Evolutionary conservation across 2,113 vertebrate genomes (phyloP).

Genomic region (Podarcis cretensis): DNA sequence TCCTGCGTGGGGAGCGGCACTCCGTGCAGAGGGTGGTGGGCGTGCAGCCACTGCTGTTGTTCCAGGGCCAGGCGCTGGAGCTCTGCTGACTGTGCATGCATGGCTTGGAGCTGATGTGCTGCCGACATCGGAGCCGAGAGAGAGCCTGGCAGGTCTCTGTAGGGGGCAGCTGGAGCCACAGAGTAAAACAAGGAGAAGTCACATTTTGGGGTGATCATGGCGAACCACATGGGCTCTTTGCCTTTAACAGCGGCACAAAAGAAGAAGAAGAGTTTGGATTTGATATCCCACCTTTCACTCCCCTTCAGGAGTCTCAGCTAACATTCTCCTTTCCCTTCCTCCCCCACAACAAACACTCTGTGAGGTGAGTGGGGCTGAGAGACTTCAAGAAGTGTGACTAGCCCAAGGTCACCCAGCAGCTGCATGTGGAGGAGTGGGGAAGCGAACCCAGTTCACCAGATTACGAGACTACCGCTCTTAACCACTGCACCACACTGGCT

Average conservation of each 20-base stretch:
- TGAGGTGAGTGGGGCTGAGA: too few relatives aligned
- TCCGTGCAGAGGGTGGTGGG: conserved; percentile 91
- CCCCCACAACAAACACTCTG: too few relatives aligned
- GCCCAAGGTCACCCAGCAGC: too few relatives aligned
- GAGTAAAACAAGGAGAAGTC: not conserved
- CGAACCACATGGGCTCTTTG: not conserved
- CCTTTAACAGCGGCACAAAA: not conserved
- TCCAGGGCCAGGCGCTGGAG: conserved; percentile 98
- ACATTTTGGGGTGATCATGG: not conserved
- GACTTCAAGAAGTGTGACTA: too few relatives aligned
- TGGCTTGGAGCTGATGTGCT: conserved; percentile 97
- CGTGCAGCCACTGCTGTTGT: conserved; percentile 96
- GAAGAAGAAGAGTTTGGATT: too few relatives aligned
- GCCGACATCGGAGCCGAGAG: conserved; percentile 94
- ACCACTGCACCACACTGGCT: too few relatives aligned
- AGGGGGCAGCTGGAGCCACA: conserved; percentile 86
- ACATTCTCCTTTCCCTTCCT: too few relatives aligned
- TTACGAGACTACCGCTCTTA: too few relatives aligned
- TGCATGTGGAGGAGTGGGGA: too few relatives aligned
- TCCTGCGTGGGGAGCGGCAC: conserved; percentile 88
- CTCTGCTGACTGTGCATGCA: conserved; percentile 98
- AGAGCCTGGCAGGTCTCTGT: conserved; percentile 94
- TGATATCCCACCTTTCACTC: too few relatives aligned
- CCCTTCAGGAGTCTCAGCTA: too few relatives aligned
- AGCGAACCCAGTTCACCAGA: too few relatives aligned